Evolutionary conservation across 2,113 vertebrate genomes (phyloP).

Genomic region (Oreotragus oreotragus): DNA sequence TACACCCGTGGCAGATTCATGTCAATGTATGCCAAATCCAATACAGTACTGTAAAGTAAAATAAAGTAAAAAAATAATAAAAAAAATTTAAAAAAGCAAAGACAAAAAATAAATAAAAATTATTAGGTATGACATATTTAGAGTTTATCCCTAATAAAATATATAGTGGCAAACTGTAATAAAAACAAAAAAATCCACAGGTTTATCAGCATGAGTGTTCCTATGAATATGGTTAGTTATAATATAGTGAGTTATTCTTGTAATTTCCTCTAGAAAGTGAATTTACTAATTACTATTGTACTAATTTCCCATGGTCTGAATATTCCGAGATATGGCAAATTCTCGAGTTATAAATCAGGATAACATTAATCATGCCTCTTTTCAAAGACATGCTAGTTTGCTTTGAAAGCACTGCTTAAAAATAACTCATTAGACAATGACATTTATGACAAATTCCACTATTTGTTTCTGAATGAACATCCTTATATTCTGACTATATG

Average conservation of each 20-base stretch:
- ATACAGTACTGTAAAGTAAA: too few relatives aligned
- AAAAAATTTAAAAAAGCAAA: too few relatives aligned
- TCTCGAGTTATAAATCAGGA: not conserved
- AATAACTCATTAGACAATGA: not conserved
- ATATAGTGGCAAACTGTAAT: not conserved
- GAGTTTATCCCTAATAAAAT: not conserved
- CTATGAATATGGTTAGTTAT: not conserved
- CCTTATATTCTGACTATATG: not conserved
- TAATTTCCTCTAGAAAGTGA: not conserved
- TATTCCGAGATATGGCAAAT: constrained; percentile 6
- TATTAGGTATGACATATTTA: not conserved
- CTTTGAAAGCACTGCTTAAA: not conserved
- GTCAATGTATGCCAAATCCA: too few relatives aligned
- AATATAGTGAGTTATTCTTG: not conserved
- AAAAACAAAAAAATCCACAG: constrained; percentile 32
- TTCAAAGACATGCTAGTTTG: not conserved
- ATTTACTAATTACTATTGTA: not conserved
- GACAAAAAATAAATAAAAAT: too few relatives aligned
- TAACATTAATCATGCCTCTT: not conserved
- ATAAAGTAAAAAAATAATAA: too few relatives aligned
- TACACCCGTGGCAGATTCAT: too few relatives aligned
- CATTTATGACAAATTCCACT: not conserved
- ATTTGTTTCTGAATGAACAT: not conserved
- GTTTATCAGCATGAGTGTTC: not conserved
- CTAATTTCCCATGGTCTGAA: not conserved